Conservation (phyloP, 2,797 vertebrate species). For the Tokudaia tokunoshimensis region DNA sequence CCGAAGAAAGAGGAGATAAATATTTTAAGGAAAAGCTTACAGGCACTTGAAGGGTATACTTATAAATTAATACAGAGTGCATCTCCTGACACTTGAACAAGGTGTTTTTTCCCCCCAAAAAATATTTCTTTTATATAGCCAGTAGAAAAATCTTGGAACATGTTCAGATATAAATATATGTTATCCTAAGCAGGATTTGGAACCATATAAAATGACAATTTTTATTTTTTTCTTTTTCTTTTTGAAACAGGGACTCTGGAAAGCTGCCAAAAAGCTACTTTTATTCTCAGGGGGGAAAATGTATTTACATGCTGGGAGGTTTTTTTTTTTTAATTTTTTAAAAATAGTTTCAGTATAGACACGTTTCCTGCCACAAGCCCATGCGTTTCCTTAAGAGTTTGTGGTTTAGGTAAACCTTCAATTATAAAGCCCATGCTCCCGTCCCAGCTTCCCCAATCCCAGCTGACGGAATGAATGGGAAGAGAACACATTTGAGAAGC, state of each 20-base stretch:
- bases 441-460: neutral
- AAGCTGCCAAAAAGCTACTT: slow-evolving; percentile 50
- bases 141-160: slow-evolving; percentile 35
- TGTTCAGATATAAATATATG: slow-evolving; percentile 1
- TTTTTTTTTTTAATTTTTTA: neutral
- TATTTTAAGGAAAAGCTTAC: slow-evolving; percentile 42
- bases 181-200: slow-evolving; percentile 1
- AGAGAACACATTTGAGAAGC: neutral
- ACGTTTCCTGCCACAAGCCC: neutral
- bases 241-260: neutral
- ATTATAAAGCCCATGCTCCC: neutral
- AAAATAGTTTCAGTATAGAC: neutral
- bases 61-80: slow-evolving; percentile 30
- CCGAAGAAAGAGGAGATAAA: slow-evolving; percentile 2
- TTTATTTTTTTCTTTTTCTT: slow-evolving; percentile 27
- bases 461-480: neutral
- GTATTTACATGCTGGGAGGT: neutral
- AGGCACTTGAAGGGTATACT: neutral
- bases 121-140: slow-evolving; percentile 50
- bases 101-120: neutral
- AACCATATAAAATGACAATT: slow-evolving; percentile 9
- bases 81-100: slow-evolving; percentile 49
- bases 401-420: slow-evolving; percentile 22
- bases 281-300: slow-evolving; percentile 1
- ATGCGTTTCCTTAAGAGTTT: slow-evolving; percentile 22